phyloP scores from a whole-genome alignment of 1,140 invertebrate genomes.

The Euschistus heros region DNA sequence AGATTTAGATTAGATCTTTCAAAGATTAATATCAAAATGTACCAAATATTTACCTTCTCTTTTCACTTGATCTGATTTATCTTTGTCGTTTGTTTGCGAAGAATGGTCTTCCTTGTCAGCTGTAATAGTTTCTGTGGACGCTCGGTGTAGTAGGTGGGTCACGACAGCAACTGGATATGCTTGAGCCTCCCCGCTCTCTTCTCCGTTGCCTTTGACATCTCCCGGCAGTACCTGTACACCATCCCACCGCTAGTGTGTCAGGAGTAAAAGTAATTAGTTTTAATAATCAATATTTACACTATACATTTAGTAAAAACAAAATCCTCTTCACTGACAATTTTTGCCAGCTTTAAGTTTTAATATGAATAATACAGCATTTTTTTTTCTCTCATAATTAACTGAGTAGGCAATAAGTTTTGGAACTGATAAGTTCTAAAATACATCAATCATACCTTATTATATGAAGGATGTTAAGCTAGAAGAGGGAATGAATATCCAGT shows the following conservation, averaged over 20 bases:
- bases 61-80: constrained; percentile 19
- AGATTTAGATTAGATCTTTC: too few species aligned
- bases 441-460: too few species aligned
- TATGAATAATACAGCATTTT: too few species aligned
- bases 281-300: background rate
- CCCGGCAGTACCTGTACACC: constrained; percentile 29
- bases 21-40: too few species aligned
- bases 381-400: too few species aligned
- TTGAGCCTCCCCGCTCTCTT: constrained; percentile 34
- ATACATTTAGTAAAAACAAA: background rate
- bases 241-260: constrained; percentile 21
- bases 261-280: background rate
- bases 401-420: too few species aligned
- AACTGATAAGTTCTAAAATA: too few species aligned
- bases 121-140: constrained; percentile 27
- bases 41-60: background rate
- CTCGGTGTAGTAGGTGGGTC: constrained; percentile 35
- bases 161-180: constrained; percentile 43
- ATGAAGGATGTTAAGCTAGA: too few species aligned
- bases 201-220: constrained; percentile 31
- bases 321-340: too few species aligned
- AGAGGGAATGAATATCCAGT: too few species aligned
- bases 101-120: constrained; percentile 29
- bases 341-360: too few species aligned
- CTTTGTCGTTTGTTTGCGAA: constrained; percentile 31